These are phyloP conservation scores for Hafferia zeledoni DNA, from an alignment of 2,797 vertebrate genomes.

Conservation along the genomic window DNA sequence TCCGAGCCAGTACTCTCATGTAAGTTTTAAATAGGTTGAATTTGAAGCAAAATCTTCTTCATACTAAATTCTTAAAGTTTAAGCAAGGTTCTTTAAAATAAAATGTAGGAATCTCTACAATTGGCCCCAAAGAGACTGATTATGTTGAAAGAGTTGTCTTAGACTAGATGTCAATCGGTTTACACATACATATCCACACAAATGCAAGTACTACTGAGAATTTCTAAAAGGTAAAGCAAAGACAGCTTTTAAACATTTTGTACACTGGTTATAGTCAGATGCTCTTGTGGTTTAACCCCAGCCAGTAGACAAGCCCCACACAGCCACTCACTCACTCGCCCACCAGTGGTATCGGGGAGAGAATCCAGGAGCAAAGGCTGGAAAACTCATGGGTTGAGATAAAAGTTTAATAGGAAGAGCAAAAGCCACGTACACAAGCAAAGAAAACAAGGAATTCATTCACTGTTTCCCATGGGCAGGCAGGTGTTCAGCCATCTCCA, in stretches of 20 bases:
- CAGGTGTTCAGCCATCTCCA: neutral
- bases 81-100: neutral
- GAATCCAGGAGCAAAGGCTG: neutral
- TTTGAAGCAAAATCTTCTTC: neutral
- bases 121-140: neutral
- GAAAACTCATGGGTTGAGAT: neutral
- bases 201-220: neutral
- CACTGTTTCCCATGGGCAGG: neutral
- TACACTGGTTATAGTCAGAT: neutral
- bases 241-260: neutral
- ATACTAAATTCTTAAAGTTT: neutral
- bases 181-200: neutral
- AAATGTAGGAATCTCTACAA: neutral
- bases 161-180: neutral
- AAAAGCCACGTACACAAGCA: neutral
- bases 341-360: neutral
- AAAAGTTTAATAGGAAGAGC: neutral
- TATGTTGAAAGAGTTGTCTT: neutral
- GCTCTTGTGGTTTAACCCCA: neutral
- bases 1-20: fast-evolving
- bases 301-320: fast-evolving
- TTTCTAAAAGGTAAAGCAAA: neutral
- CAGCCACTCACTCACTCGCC: neutral
- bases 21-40: neutral
- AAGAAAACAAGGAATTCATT: neutral